Percentiles rank a stretch among this genome's conserved stretches.
Evolutionary conservation across 2,113 vertebrate genomes (phyloP).

Genomic region (Odobenus rosmarus): DNA sequence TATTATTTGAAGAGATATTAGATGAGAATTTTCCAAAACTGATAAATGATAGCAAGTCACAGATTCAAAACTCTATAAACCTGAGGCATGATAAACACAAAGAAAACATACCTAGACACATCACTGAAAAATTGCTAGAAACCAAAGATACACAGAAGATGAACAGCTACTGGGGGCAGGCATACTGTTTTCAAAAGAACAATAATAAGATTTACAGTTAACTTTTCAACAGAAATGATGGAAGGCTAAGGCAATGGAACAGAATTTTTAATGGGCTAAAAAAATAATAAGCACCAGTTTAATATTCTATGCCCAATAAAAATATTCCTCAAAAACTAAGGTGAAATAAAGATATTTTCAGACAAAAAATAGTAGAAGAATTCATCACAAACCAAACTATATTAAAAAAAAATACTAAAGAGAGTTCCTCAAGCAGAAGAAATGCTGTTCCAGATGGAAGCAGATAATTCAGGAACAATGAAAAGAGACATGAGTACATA

Average conservation of each 20-base stretch:
- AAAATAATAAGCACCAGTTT: not conserved
- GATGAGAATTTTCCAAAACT: not conserved
- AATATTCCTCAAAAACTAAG: not conserved
- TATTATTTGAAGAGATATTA: not conserved
- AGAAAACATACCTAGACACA: not conserved
- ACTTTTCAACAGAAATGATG: conserved; percentile 28
- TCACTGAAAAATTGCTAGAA: not conserved
- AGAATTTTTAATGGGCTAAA: not conserved
- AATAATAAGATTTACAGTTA: not conserved
- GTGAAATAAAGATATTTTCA: not conserved
- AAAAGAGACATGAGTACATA: not conserved
- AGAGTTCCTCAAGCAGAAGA: not conserved
- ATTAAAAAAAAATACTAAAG: not conserved
- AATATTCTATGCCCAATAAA: not conserved
- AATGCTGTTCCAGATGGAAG: not conserved
- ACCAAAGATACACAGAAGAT: conserved; percentile 1
- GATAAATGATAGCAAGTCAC: not conserved
- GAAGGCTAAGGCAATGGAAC: not conserved
- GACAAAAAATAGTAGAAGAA: not conserved
- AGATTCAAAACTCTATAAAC: conserved; percentile 9
- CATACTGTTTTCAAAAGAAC: not conserved
- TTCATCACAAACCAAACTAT: not conserved
- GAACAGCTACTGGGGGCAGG: not conserved
- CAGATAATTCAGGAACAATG: not conserved
- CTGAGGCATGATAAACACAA: not conserved